Base-by-base conservation (phyloP, 2,888 invertebrate genomes). In the Lasioglossum leucozonium region DNA sequence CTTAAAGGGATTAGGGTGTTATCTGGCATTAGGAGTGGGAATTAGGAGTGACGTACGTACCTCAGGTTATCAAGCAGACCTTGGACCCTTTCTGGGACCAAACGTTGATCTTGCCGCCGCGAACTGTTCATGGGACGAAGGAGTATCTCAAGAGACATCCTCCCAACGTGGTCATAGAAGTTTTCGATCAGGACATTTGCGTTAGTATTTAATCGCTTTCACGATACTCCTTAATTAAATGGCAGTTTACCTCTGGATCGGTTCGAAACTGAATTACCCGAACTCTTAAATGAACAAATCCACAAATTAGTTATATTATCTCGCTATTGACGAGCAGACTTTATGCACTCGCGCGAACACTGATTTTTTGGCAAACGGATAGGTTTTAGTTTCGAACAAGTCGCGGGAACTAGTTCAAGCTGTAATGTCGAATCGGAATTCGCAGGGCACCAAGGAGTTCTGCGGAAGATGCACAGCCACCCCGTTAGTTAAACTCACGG, bases 71-170 rank as follows among this genome's bases (percentile, higher is more conserved):
- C 69, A 92, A 92, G 77, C 94, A 95, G 87, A 95, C 96, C 4
- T 94, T 97, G 4, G 96, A 96, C 81, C 97, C 97, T 16, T 94
- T 96, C 58, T 97, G 97, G 97, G 96, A 97, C 91, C 95, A 96
- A 91, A 96, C 96, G 0, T 94, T 97, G 18, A 93, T 95, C 16
- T 95, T 96, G 77, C 93, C 95, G 5, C 92, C 95, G 0, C 87
- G 96, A 10, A 91, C 90, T 18, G 73, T 96, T 4, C 94, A 95
- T 87, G 96, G 95, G 2, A 92, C 93, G 2, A 92, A 89, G 13
- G 92, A 95, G 42, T 92, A 94, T 84, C 94, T 96, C 71, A 94
- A 94, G 91, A 82, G 84, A 30, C 90, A 94, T 77, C 95, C 95
- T 6, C 96, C 96, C 0, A 89, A 91, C 55, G 92, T 96, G 42